phyloP scores from a whole-genome alignment of 2,797 vertebrate species.

The Pseudochirops cupreus region DNA sequence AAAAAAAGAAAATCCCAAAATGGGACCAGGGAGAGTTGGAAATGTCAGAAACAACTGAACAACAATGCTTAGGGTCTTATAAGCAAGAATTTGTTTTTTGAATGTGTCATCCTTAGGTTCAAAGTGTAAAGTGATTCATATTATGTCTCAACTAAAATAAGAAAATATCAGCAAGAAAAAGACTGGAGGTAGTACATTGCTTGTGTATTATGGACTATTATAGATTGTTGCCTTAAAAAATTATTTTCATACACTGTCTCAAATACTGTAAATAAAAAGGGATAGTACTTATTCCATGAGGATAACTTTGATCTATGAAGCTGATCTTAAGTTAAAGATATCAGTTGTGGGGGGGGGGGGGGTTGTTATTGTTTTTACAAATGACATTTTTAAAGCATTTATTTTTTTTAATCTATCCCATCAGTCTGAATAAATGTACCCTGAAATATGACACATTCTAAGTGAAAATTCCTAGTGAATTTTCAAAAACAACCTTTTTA shows the following conservation, averaged over 20 bases:
- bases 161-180: neutral
- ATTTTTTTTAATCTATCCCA: constrained; percentile 31
- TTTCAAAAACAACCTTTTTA: constrained; percentile 37
- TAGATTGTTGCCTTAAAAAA: constrained; percentile 10
- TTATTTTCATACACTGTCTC: neutral
- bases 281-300: neutral
- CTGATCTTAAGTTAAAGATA: constrained; percentile 24
- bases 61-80: constrained; percentile 18
- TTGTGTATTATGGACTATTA: constrained; percentile 20
- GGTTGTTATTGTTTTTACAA: neutral
- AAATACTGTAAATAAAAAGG: constrained; percentile 9
- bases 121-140: constrained; percentile 13
- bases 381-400: constrained; percentile 14
- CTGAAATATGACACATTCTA: neutral
- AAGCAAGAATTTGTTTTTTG: neutral
- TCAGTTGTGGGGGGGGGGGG: neutral
- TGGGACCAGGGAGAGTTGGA: neutral
- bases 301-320: neutral
- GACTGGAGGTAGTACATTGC: neutral
- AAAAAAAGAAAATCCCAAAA: neutral
- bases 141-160: neutral
- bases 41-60: neutral
- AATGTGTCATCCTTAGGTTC: neutral
- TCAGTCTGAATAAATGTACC: neutral
- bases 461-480: constrained; percentile 18